Conservation (phyloP, 2,797 vertebrate species). For the Enteromius treurensis region DNA sequence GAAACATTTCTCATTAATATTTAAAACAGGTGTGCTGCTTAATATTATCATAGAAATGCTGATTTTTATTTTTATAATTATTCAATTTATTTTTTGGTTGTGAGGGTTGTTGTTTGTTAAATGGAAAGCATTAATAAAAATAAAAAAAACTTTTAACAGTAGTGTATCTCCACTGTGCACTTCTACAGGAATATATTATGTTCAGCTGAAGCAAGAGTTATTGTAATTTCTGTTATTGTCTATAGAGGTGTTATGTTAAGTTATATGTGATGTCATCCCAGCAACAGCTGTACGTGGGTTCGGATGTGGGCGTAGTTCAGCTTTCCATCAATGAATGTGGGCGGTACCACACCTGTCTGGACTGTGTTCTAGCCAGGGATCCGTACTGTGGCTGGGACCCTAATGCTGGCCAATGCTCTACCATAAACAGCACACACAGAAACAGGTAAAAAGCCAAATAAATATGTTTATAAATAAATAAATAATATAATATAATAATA, state of each 20-base stretch:
- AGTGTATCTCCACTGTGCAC: not conserved
- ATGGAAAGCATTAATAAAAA: no score
- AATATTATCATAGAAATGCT: not conserved
- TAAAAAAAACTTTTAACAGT: not conserved
- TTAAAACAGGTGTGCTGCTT: not conserved
- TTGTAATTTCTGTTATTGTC: not conserved
- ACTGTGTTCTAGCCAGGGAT: slow-evolving; percentile 82
- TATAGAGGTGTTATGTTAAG: not conserved
- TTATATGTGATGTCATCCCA: slow-evolving; percentile 54
- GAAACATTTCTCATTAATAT: not conserved
- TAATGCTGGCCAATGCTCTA: slow-evolving; percentile 59
- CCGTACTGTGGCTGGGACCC: slow-evolving; percentile 82
- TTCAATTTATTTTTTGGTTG: no score
- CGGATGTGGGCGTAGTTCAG: slow-evolving; percentile 74
- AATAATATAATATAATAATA: not conserved
- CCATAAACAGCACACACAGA: slow-evolving; percentile 57
- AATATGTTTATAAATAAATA: not conserved
- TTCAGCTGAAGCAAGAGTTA: not conserved
- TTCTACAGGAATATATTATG: not conserved
- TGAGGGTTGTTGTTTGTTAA: no score
- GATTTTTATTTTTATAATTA: not conserved
- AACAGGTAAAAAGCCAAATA: slow-evolving; percentile 50
- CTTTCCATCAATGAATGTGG: slow-evolving; percentile 74
- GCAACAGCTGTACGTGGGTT: slow-evolving; percentile 78
- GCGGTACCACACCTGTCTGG: slow-evolving; percentile 73